Percentiles rank a stretch among this genome's conserved stretches.
phyloP scores from a whole-genome alignment of 2,888 invertebrate genomes.

The Aspidapion aeneum region DNA sequence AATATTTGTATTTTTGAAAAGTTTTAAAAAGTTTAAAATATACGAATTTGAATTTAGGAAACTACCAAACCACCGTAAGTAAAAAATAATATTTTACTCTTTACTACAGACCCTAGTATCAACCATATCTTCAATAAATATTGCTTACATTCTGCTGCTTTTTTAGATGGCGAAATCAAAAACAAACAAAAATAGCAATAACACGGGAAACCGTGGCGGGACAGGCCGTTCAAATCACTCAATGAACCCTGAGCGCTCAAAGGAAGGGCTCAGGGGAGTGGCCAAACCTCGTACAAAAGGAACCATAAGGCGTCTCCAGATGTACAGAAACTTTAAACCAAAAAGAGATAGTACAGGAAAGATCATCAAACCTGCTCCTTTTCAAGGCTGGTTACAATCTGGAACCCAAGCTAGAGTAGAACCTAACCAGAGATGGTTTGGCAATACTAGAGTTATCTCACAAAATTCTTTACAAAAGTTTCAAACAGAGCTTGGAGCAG shows the following conservation, averaged over 20 bases:
- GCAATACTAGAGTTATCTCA: slow-evolving; percentile 95
- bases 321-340: slow-evolving; percentile 98
- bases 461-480: slow-evolving; percentile 87
- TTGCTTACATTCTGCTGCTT: too few relatives aligned
- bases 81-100: too few relatives aligned
- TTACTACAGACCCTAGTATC: too few relatives aligned
- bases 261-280: slow-evolving; percentile 77
- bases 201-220: background rate
- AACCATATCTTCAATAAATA: too few relatives aligned
- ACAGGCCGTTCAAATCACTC: slow-evolving; percentile 75
- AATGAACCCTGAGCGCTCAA: slow-evolving; percentile 89
- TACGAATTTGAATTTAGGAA: too few relatives aligned
- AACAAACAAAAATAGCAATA: slow-evolving; percentile 50
- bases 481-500: slow-evolving; percentile 93
- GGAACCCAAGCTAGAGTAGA: slow-evolving; percentile 94
- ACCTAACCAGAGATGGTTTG: slow-evolving; percentile 98
- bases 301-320: slow-evolving; percentile 94
- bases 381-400: slow-evolving; percentile 84
- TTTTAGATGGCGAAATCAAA: slow-evolving; percentile 71
- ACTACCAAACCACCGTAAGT: too few relatives aligned
- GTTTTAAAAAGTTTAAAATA: too few relatives aligned
- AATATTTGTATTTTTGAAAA: too few relatives aligned
- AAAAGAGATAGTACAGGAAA: slow-evolving; percentile 87
- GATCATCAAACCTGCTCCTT: slow-evolving; percentile 92
- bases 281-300: slow-evolving; percentile 82